Conservation (phyloP, 1,140 invertebrate genomes). For the Mya arenaria region DNA sequence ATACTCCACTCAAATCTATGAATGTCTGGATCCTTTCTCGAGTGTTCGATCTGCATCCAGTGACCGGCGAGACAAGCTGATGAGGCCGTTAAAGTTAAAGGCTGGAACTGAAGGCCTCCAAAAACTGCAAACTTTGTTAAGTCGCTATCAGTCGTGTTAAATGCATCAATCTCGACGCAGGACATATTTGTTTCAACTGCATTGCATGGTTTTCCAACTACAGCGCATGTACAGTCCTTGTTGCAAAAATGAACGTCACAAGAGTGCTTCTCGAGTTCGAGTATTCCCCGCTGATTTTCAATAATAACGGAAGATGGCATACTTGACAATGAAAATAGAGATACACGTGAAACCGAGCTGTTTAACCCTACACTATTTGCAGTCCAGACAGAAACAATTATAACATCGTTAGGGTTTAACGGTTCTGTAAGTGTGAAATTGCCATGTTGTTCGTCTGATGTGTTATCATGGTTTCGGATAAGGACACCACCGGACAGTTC, state of each 20-base stretch:
- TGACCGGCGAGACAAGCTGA: conserved; percentile 38
- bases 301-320: not conserved
- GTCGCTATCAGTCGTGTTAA: not conserved
- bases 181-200: not conserved
- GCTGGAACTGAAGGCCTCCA: too few species aligned
- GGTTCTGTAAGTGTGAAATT: conserved; percentile 11
- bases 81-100: not conserved
- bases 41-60: not conserved
- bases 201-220: conserved; percentile 49
- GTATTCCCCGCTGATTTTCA: conserved; percentile 1
- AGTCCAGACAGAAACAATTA: conserved; percentile 55
- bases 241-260: conserved; percentile 43
- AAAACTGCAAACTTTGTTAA: not conserved
- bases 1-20: not conserved
- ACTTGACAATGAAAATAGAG: conserved; percentile 22
- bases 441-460: conserved; percentile 14
- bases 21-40: not conserved
- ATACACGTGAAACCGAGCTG: conserved; percentile 38
- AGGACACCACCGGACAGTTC: not conserved
- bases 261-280: conserved; percentile 59
- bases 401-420: conserved; percentile 26
- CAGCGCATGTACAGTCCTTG: conserved; percentile 56
- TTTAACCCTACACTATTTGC: conserved; percentile 55
- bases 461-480: not conserved
- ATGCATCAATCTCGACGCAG: not conserved